Percentiles rank a stretch among this genome's conserved stretches.
Evolutionary conservation across 2,797 vertebrate species (phyloP).

Genomic region (Siniperca obscura): DNA sequence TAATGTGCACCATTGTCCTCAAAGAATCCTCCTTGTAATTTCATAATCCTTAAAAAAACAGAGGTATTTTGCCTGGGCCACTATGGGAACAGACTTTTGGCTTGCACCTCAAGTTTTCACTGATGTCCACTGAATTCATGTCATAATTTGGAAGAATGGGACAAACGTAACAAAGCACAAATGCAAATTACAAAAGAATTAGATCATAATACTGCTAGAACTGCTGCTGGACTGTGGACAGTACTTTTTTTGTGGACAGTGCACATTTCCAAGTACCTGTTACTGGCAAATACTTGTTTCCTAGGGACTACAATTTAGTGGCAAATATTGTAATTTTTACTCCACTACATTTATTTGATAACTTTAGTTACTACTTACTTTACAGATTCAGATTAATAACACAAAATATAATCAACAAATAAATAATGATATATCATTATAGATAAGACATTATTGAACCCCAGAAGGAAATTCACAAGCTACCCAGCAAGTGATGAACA

Average conservation of each 20-base stretch:
- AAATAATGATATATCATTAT: background rate
- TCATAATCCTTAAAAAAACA: constrained; percentile 43
- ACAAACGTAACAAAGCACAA: constrained; percentile 6
- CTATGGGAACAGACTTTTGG: constrained; percentile 34
- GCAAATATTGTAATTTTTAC: background rate
- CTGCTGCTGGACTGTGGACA: no score
- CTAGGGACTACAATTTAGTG: background rate
- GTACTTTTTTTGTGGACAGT: background rate
- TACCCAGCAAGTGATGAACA: background rate
- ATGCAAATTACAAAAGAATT: constrained; percentile 13
- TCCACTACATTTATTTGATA: background rate
- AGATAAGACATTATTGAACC: background rate
- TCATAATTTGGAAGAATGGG: constrained; percentile 13
- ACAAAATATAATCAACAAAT: background rate
- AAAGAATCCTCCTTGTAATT: constrained; percentile 36
- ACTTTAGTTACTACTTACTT: background rate
- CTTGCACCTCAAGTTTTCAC: background rate
- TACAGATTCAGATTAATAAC: background rate
- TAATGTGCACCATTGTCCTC: constrained; percentile 48
- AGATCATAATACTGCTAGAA: background rate
- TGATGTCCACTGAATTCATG: constrained; percentile 6
- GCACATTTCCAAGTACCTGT: background rate
- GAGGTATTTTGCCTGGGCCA: constrained; percentile 11
- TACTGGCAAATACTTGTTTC: background rate
- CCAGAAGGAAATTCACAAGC: background rate